Evolutionary conservation across 2,888 invertebrate genomes (phyloP).

Genomic region (Apamea epomidion): DNA sequence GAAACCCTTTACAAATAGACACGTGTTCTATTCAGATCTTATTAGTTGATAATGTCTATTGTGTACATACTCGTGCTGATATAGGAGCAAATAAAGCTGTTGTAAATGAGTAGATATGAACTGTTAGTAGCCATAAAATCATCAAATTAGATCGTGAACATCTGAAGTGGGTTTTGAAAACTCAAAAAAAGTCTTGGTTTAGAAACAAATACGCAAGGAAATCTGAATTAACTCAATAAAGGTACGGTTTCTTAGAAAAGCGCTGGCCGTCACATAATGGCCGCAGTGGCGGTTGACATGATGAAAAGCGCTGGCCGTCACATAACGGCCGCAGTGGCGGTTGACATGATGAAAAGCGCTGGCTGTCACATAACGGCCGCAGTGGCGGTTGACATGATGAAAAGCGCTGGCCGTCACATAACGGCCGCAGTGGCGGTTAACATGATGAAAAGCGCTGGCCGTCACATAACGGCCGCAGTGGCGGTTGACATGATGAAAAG

Average conservation of each 20-base stretch:
- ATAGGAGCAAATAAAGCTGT: constrained; percentile 20
- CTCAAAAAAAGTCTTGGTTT: neutral
- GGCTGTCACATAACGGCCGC: too few relatives aligned
- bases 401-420: too few relatives aligned
- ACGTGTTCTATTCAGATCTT: constrained; percentile 48
- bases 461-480: too few relatives aligned
- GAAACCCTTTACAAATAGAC: constrained; percentile 45
- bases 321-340: too few relatives aligned
- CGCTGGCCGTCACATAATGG: neutral
- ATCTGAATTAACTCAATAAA: neutral
- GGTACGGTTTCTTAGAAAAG: too few relatives aligned
- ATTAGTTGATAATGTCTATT: constrained; percentile 50
- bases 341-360: too few relatives aligned
- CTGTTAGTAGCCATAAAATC: neutral
- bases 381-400: too few relatives aligned
- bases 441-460: too few relatives aligned
- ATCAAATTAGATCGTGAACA: neutral
- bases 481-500: too few relatives aligned
- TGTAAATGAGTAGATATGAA: neutral
- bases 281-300: too few relatives aligned
- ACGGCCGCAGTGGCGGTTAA: too few relatives aligned
- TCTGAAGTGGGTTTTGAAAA: neutral
- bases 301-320: too few relatives aligned
- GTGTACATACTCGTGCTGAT: constrained; percentile 28
- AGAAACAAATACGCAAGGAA: neutral